Conservation (phyloP, 2,113 vertebrate species). For the Oceanodroma tethys region DNA sequence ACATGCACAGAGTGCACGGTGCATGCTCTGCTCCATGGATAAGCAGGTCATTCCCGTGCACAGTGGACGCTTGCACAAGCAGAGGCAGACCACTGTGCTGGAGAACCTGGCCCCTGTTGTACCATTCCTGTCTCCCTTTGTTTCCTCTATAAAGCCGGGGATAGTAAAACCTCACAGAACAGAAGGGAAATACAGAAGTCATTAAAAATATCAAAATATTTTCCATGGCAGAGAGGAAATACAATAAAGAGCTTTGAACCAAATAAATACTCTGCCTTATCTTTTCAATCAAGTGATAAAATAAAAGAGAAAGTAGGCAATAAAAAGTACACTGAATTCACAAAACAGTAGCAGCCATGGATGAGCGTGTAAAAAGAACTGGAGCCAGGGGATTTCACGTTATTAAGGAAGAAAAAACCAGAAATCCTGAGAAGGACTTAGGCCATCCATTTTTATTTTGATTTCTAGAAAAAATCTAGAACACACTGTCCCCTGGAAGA, state of each 20-base stretch:
- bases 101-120: neutral
- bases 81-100: neutral
- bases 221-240: neutral
- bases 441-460: neutral
- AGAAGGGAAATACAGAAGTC: neutral
- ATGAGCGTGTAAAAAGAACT: neutral
- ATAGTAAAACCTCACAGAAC: neutral
- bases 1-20: neutral
- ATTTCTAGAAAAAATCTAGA: neutral
- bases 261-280: neutral
- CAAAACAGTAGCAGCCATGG: neutral
- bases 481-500: neutral
- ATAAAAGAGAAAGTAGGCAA: neutral
- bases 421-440: neutral
- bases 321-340: neutral
- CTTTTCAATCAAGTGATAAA: neutral
- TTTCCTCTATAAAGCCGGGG: neutral
- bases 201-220: neutral
- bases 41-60: rapidly evolving
- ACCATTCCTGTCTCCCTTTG: neutral
- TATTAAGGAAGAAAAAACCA: neutral
- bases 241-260: neutral
- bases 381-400: neutral
- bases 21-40: neutral
- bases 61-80: neutral